These are phyloP conservation scores for Eilema griseolum DNA, from an alignment of 2,888 invertebrate genomes.

Conservation along the genomic window DNA sequence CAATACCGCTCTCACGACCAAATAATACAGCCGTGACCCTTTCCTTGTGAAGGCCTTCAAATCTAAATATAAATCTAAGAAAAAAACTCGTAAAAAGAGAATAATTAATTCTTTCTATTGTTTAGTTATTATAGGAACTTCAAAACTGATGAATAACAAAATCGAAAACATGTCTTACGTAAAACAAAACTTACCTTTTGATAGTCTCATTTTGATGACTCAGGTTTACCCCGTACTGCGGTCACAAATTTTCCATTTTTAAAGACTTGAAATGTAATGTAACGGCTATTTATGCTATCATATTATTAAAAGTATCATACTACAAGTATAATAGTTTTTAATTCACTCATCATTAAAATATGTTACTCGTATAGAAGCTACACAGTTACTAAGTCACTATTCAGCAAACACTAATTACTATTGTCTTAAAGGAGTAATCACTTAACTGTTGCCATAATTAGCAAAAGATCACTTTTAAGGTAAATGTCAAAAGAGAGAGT, in stretches of 20 bases:
- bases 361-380: slow-evolving; percentile 19
- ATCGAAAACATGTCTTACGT: slow-evolving; percentile 22
- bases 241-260: slow-evolving; percentile 70
- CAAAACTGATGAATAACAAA: slow-evolving; percentile 11
- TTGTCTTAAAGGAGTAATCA: slow-evolving; percentile 30
- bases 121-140: background rate
- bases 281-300: slow-evolving; percentile 31
- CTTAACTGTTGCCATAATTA: slow-evolving; percentile 62
- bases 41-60: slow-evolving; percentile 16
- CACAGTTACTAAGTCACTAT: slow-evolving; percentile 24
- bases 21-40: slow-evolving; percentile 19
- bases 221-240: slow-evolving; percentile 56
- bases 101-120: background rate
- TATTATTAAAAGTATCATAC: slow-evolving; percentile 36
- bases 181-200: slow-evolving; percentile 65
- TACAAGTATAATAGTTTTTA: slow-evolving; percentile 38
- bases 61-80: slow-evolving; percentile 19
- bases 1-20: slow-evolving; percentile 17
- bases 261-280: slow-evolving; percentile 39
- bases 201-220: slow-evolving; percentile 72
- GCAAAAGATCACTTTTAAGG: slow-evolving; percentile 67
- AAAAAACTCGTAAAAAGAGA: background rate
- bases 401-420: slow-evolving; percentile 30
- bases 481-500: slow-evolving; percentile 78
- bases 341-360: slow-evolving; percentile 32